Evolutionary conservation across 2,113 vertebrate genomes (phyloP).

Genomic region (Gnathonemus echidnorhynchus): DNA sequence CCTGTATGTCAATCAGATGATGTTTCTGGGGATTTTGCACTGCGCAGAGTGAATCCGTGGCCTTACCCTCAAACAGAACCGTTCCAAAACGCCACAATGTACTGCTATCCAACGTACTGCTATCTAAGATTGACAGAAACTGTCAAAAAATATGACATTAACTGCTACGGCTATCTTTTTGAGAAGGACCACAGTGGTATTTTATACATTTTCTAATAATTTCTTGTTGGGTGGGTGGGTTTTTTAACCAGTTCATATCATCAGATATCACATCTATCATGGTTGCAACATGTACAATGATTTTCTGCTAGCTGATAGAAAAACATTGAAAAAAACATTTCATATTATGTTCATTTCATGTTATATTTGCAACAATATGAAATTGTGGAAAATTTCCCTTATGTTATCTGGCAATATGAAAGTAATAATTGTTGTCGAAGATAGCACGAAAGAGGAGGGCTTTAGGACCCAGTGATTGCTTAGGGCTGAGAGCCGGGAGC

Average conservation of each 20-base stretch:
- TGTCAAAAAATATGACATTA: background rate
- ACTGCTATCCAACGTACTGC: background rate
- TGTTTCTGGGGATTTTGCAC: background rate
- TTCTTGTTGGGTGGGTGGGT: background rate
- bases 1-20: background rate
- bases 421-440: background rate
- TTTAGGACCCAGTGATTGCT: background rate
- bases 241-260: background rate
- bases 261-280: background rate
- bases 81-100: background rate
- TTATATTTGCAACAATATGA: background rate
- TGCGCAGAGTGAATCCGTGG: background rate
- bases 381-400: background rate
- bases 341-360: no score
- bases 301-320: background rate
- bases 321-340: background rate
- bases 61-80: background rate
- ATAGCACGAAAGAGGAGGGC: background rate
- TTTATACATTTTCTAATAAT: background rate
- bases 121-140: background rate
- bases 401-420: background rate
- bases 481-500: background rate
- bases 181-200: background rate
- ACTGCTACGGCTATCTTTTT: background rate
- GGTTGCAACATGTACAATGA: background rate